Percentiles rank a stretch among this genome's conserved stretches.
These are phyloP conservation scores for Ahaetulla prasina DNA, from an alignment of 2,113 vertebrate species.

Conservation along the genomic window DNA sequence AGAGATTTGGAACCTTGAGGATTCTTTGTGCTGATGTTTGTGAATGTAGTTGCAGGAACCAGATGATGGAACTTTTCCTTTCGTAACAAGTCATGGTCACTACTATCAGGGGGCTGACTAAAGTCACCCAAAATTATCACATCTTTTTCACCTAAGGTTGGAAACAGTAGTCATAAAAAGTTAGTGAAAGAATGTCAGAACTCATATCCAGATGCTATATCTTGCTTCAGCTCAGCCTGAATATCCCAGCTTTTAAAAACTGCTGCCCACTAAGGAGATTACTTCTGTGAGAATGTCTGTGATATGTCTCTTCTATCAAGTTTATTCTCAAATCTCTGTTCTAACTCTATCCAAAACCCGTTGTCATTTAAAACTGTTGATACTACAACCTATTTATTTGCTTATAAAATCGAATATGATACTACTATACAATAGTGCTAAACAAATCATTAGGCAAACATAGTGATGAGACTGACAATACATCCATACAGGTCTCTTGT, in stretches of 20 bases:
- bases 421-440: neutral
- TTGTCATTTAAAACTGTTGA: neutral
- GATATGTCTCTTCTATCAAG: too few relatives aligned
- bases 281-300: neutral
- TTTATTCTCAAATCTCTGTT: neutral
- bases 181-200: neutral
- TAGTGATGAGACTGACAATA: neutral
- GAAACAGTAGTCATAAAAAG: neutral
- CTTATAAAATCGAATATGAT: neutral
- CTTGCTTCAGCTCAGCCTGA: neutral
- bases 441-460: neutral
- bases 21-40: constrained; percentile 91
- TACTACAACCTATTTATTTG: neutral
- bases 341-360: too few relatives aligned
- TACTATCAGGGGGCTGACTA: constrained; percentile 78
- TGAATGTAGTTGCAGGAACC: constrained; percentile 79
- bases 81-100: constrained; percentile 78
- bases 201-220: neutral
- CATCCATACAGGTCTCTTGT: neutral
- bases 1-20: constrained; percentile 84
- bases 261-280: too few relatives aligned
- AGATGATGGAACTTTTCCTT: constrained; percentile 84
- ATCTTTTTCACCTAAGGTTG: constrained; percentile 80
- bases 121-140: constrained; percentile 88
- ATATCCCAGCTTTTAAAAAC: neutral